Evolutionary conservation across 1,140 invertebrate species (phyloP).

Genomic region (Drosophila virilis): DNA sequence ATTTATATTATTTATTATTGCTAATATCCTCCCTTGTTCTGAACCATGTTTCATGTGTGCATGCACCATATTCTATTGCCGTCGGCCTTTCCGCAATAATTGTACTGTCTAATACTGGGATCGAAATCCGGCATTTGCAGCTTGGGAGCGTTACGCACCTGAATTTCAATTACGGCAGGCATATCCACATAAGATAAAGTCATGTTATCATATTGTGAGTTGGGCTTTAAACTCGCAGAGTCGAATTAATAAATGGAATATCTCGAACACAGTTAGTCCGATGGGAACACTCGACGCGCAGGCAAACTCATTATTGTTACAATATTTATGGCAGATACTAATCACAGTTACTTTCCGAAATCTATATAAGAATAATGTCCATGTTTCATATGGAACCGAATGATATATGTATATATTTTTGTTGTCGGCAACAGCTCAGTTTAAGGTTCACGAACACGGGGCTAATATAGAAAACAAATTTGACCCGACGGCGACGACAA

Average conservation of each 20-base stretch:
- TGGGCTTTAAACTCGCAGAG: not conserved
- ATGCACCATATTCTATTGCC: not conserved
- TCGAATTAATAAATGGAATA: not conserved
- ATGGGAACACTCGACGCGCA: not conserved
- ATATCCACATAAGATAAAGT: constrained; percentile 88
- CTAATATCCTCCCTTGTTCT: too few relatives aligned
- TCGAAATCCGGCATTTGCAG: not conserved
- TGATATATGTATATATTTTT: constrained; percentile 1
- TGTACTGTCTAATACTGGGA: not conserved
- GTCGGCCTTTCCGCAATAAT: not conserved
- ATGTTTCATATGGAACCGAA: not conserved
- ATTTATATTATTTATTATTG: too few relatives aligned
- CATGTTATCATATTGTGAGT: constrained; percentile 81
- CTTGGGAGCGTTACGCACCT: constrained; percentile 83
- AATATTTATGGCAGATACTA: not conserved
- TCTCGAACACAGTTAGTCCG: too few relatives aligned
- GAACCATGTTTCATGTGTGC: too few relatives aligned
- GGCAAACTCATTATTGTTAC: not conserved
- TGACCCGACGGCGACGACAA: constrained; percentile 53
- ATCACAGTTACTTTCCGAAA: constrained; percentile 1
- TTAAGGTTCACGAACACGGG: constrained; percentile 4
- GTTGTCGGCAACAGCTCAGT: not conserved
- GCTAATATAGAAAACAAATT: constrained; percentile 15
- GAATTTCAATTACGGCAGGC: constrained; percentile 87
- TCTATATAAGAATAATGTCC: not conserved